These are phyloP conservation scores for Eretmocerus hayati DNA, from an alignment of 2,888 invertebrate species.

Conservation along the genomic window DNA sequence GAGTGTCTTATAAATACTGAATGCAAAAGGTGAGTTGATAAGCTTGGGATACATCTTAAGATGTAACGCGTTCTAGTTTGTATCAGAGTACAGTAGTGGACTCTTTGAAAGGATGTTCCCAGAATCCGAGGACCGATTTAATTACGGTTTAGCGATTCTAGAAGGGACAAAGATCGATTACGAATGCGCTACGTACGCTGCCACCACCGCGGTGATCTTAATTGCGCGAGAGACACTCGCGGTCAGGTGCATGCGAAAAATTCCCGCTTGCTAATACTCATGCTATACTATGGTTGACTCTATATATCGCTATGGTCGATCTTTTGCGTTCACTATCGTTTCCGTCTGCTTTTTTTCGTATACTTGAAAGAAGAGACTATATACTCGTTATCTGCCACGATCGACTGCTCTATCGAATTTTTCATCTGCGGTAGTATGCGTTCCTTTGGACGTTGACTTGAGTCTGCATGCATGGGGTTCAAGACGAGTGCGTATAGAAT, in stretches of 20 bases:
- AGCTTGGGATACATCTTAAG: too few species aligned
- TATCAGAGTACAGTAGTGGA: too few species aligned
- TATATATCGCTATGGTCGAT: too few species aligned
- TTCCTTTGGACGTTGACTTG: neutral
- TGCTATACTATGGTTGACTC: too few species aligned
- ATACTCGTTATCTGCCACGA: slow-evolving; percentile 19
- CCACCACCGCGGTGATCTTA: slow-evolving; percentile 34
- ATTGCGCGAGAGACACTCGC: too few species aligned
- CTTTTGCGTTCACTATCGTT: neutral
- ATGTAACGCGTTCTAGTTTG: too few species aligned
- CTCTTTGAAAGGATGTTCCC: slow-evolving; percentile 8
- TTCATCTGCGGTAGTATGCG: slow-evolving; percentile 1
- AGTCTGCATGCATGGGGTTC: neutral
- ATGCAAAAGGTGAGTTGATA: too few species aligned
- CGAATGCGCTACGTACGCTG: slow-evolving; percentile 25
- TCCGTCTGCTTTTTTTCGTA: slow-evolving; percentile 1
- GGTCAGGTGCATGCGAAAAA: too few species aligned
- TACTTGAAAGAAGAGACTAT: too few species aligned
- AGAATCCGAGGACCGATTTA: slow-evolving; percentile 39
- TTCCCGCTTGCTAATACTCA: too few species aligned
- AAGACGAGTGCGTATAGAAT: too few species aligned
- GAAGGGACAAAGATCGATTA: slow-evolving; percentile 42
- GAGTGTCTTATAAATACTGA: too few species aligned
- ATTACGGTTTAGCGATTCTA: slow-evolving; percentile 43
- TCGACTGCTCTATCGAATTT: slow-evolving; percentile 21